Evolutionary conservation across 2,113 vertebrate species (phyloP).

Genomic region (Misgurnus mizolepis): DNA sequence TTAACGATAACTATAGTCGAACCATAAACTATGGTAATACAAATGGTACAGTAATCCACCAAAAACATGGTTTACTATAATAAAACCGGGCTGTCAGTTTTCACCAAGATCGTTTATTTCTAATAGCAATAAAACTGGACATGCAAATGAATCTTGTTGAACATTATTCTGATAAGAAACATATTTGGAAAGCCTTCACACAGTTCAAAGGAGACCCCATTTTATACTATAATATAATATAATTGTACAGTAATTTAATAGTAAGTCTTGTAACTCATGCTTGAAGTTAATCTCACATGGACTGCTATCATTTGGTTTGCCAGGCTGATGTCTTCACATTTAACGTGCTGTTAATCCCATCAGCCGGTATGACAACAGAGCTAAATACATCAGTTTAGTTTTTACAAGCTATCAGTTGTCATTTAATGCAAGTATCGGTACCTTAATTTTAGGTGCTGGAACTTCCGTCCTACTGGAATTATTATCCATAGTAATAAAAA

Average conservation of each 20-base stretch:
- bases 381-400: constrained; percentile 28
- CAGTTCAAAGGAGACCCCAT: neutral
- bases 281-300: neutral
- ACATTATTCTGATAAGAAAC: neutral
- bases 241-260: no score
- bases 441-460: neutral
- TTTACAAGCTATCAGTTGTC: constrained; percentile 10
- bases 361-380: neutral
- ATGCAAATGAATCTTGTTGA: no score
- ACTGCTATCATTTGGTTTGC: neutral
- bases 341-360: constrained; percentile 6
- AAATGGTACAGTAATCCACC: no score
- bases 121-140: no score
- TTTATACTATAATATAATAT: no score
- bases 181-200: neutral
- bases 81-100: no score
- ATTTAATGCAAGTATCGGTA: constrained; percentile 23
- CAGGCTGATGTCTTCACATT: constrained; percentile 7
- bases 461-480: neutral
- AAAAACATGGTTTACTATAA: no score
- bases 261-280: neutral
- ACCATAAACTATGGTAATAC: no score
- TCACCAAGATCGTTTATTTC: no score
- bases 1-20: no score
- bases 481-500: neutral